Conservation (phyloP, 1,140 invertebrate genomes). For the Anoplophora glabripennis region DNA sequence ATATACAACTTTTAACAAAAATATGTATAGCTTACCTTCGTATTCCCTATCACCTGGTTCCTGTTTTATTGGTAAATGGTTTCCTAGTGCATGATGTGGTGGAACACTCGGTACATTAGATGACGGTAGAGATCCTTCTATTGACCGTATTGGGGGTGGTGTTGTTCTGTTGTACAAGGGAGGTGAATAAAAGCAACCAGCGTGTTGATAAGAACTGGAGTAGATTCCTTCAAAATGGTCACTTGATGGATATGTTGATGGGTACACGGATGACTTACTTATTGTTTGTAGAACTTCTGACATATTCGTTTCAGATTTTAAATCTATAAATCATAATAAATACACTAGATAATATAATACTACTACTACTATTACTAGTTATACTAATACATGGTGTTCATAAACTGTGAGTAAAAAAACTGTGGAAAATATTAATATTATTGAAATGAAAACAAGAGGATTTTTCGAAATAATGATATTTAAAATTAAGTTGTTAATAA, state of each 20-base stretch:
- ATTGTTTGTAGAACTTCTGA: constrained; percentile 34
- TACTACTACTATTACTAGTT: too few relatives aligned
- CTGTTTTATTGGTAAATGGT: constrained; percentile 38
- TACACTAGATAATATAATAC: too few relatives aligned
- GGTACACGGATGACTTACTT: constrained; percentile 32
- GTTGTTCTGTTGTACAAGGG: constrained; percentile 33
- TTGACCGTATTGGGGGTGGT: constrained; percentile 9
- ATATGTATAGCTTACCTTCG: constrained; percentile 31
- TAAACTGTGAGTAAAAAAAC: too few relatives aligned
- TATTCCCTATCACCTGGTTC: constrained; percentile 45
- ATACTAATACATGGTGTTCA: too few relatives aligned
- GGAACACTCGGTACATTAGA: not conserved
- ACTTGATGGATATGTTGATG: constrained; percentile 22
- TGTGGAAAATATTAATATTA: too few relatives aligned
- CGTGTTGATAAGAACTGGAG: constrained; percentile 33
- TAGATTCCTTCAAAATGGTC: constrained; percentile 42
- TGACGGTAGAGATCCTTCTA: not conserved
- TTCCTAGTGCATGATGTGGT: constrained; percentile 4
- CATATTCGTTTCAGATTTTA: constrained; percentile 37
- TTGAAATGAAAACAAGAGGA: too few relatives aligned
- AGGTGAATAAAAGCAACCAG: constrained; percentile 43
- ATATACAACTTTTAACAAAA: too few relatives aligned
- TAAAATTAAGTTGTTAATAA: too few relatives aligned
- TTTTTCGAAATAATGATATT: too few relatives aligned
- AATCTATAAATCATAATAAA: constrained; percentile 27